Conservation (phyloP, 2,888 invertebrate genomes). For the Allolobophora icterica region DNA sequence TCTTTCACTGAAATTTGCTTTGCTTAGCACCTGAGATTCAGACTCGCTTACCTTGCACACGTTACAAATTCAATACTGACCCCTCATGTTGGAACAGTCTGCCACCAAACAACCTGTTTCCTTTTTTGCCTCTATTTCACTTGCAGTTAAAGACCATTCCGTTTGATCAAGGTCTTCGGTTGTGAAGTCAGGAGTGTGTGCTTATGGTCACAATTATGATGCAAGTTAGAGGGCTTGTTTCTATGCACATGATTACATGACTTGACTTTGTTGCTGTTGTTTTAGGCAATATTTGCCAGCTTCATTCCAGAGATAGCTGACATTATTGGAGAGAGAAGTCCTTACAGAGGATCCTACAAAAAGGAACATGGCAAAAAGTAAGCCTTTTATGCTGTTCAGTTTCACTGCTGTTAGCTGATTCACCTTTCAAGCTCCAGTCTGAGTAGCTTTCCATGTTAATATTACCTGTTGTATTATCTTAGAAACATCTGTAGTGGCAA, state of each 20-base stretch:
- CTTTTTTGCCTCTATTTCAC: too few species aligned
- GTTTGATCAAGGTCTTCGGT: too few species aligned
- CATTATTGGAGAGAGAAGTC: slow-evolving; percentile 97
- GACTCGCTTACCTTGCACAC: too few species aligned
- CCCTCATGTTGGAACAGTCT: too few species aligned
- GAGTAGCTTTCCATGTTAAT: background rate
- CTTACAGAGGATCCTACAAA: slow-evolving; percentile 99
- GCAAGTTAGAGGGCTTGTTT: background rate
- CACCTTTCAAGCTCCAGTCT: background rate
- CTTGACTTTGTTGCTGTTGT: slow-evolving; percentile 30
- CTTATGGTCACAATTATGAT: background rate
- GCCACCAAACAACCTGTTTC: too few species aligned
- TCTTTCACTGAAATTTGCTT: too few species aligned
- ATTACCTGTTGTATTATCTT: background rate
- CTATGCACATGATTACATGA: background rate
- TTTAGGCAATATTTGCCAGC: slow-evolving; percentile 99
- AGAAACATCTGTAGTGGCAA: too few species aligned
- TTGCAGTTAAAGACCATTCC: too few species aligned
- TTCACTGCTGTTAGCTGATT: background rate
- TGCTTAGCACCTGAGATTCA: too few species aligned
- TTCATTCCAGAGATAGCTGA: slow-evolving; percentile 99
- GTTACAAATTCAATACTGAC: too few species aligned
- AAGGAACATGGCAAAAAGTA: slow-evolving; percentile 99
- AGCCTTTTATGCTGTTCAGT: background rate
- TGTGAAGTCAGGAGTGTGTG: too few species aligned